Evolutionary conservation across 2,797 vertebrate genomes (phyloP), one percentile per base, ranked within the genome.

Genomic region (Etheostoma perlongum): DNA sequence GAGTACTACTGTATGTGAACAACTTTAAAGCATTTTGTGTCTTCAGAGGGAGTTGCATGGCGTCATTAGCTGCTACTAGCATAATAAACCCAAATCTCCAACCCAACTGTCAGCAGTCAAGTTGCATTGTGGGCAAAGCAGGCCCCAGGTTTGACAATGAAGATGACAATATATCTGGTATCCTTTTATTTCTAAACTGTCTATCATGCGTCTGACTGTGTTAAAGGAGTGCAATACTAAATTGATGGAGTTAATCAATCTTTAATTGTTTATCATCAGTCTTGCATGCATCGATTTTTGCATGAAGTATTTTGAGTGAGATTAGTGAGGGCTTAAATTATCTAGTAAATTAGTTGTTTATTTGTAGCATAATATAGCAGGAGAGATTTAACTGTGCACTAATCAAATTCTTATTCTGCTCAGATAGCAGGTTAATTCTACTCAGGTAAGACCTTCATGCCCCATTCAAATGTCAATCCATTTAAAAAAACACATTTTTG

Each of bases 371-470:
- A 8, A 18, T 53, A 12, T 40, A 11, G 2, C 1, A 19, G 19
- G 19, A 30, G 25, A 30, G 4, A 25, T 57, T 74, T n/a, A 27
- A 36, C 6, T 74, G 21, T 79, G 44, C 27, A 66, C 66, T 83
- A 79, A 78, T 76, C 48, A 36, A 49, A 53, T 33, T 83, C 19
- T 80, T 60, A 79, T 74, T 84, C 68, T 82, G 66, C 78, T 81
- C 62, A 61, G 49, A 76, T 18, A 83, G 49, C 81, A 78, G 63
- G 67, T 61, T 79, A 72, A 69, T 23, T 82, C 78, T 44, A 25
- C 81, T 73, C 79, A 91, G 90, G 90, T 92, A 92, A 92, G 91
- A 74, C 6, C 16, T 81, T 73, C 36, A 48, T 72, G 63, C 16
- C 54, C 60, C 9, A 27, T 73, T 85, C 11, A 49, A 63, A 7